Percentiles rank a stretch among this genome's conserved stretches.
These are phyloP conservation scores for Ivindomyrus marchei DNA, from an alignment of 2,113 vertebrate species.

Conservation along the genomic window DNA sequence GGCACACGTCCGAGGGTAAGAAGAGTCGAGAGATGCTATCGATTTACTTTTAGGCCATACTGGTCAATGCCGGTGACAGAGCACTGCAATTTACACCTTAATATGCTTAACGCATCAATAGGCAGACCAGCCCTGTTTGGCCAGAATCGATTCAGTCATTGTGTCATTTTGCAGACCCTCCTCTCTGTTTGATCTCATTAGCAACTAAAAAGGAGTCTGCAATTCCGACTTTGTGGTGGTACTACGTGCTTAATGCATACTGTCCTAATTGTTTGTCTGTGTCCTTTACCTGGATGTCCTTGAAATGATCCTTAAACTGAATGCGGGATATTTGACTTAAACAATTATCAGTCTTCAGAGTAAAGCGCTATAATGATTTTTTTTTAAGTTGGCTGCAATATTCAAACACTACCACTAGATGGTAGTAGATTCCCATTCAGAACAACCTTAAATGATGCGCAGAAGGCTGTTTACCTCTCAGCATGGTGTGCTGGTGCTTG, in stretches of 20 bases:
- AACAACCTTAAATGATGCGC: neutral
- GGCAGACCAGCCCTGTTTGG: neutral
- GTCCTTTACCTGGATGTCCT: neutral
- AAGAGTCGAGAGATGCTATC: neutral
- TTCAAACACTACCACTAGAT: neutral
- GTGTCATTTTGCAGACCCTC: neutral
- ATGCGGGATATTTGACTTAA: neutral
- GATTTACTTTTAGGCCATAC: neutral
- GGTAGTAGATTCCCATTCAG: neutral
- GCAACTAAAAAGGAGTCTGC: neutral
- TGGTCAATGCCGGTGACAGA: neutral
- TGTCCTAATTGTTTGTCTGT: neutral
- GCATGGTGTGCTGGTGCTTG: constrained; percentile 86
- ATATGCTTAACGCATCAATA: neutral
- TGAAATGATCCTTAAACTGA: neutral
- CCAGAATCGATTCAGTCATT: neutral
- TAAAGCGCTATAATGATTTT: neutral
- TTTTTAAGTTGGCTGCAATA: neutral
- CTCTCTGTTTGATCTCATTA: neutral
- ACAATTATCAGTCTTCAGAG: neutral
- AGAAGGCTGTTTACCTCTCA: constrained; percentile 63
- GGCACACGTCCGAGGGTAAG: neutral
- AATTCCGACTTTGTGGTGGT: neutral
- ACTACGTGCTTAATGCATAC: neutral
- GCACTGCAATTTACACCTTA: neutral